Percentiles rank a stretch among this genome's conserved stretches.
Evolutionary conservation across 2,113 vertebrate genomes (phyloP).

Genomic region (Myxocyprinus asiaticus): DNA sequence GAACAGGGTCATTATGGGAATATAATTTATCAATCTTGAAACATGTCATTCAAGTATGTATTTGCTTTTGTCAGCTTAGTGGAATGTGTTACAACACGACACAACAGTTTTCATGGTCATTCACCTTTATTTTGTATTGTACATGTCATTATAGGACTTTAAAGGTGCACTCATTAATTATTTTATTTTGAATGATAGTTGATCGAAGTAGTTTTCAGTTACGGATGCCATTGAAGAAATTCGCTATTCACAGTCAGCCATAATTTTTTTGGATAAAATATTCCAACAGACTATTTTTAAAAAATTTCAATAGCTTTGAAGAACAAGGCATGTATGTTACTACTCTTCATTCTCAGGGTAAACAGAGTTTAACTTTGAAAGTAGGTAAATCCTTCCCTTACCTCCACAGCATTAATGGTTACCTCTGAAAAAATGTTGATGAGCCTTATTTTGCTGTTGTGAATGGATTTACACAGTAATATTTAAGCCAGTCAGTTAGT

Average conservation of each 20-base stretch:
- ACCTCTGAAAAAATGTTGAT: conserved; percentile 56
- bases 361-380: neutral
- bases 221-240: no score
- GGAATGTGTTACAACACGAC: conserved; percentile 32
- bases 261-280: no score
- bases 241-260: no score
- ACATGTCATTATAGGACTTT: neutral
- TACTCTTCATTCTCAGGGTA: neutral
- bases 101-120: neutral
- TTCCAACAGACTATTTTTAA: no score
- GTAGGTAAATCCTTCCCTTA: neutral
- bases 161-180: no score
- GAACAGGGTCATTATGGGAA: neutral
- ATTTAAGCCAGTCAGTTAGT: conserved; percentile 36
- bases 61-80: conserved; percentile 1
- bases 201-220: no score
- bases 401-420: conserved; percentile 59
- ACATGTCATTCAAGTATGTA: neutral
- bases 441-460: conserved; percentile 45
- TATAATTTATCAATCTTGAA: no score
- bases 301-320: neutral
- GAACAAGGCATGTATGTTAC: no score
- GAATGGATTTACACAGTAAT: conserved; percentile 27
- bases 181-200: no score
- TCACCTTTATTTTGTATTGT: neutral